A percentile compares a stretch with the other conserved stretches of the same genome.
phyloP scores from a whole-genome alignment of 2,113 vertebrate species.

The Hemiprocne comata region DNA sequence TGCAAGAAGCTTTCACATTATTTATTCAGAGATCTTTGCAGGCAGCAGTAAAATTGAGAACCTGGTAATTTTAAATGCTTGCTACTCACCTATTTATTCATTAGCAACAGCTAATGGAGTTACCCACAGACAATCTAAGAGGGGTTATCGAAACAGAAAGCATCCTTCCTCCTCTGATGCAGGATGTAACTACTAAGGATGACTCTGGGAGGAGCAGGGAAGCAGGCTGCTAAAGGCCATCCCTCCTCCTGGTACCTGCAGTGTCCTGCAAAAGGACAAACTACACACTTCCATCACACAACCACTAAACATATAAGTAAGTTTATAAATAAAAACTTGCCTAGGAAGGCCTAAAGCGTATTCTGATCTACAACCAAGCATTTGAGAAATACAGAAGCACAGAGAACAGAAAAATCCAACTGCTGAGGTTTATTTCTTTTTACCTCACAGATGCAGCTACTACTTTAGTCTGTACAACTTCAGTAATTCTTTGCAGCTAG shows the following conservation, averaged over 20 bases:
- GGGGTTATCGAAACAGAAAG: background rate
- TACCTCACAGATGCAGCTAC: background rate
- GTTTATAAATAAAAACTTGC: background rate
- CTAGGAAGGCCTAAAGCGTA: background rate
- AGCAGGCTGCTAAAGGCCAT: background rate
- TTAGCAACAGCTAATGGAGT: background rate
- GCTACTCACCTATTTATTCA: background rate
- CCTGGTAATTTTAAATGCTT: background rate
- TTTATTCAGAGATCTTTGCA: background rate
- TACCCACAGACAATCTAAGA: background rate
- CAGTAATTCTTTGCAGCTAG: background rate
- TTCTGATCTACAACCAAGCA: background rate
- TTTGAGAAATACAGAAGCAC: background rate
- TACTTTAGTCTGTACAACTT: background rate
- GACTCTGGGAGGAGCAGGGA: background rate
- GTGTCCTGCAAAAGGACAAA: background rate
- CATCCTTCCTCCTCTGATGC: background rate
- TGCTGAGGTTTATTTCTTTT: background rate
- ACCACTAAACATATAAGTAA: too few species aligned
- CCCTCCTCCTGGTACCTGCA: background rate
- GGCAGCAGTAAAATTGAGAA: background rate
- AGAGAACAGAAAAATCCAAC: background rate
- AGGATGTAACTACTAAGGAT: background rate
- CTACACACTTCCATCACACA: background rate
- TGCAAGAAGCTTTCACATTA: background rate